A percentile compares a stretch with the other conserved stretches of the same genome.
Evolutionary conservation across 2,113 vertebrate genomes (phyloP).

Genomic region (Sigmodon hispidus): DNA sequence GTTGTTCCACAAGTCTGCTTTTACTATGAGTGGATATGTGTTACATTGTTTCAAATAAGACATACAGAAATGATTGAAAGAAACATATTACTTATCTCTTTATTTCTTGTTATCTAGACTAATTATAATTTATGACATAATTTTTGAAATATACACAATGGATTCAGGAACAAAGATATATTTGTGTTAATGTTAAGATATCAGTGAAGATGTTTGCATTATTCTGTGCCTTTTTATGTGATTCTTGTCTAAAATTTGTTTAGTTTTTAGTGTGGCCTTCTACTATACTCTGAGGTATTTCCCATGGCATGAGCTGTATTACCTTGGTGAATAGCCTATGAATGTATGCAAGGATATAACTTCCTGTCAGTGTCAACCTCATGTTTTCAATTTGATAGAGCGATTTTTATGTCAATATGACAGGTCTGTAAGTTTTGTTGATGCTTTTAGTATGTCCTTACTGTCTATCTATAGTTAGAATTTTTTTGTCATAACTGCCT

Average conservation of each 20-base stretch:
- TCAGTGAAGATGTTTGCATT: not conserved
- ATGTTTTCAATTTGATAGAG: not conserved
- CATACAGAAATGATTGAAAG: not conserved
- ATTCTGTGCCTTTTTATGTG: not conserved
- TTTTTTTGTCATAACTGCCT: no score
- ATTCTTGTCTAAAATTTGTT: not conserved
- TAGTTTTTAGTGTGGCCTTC: not conserved
- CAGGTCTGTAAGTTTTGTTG: not conserved
- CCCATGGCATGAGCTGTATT: not conserved
- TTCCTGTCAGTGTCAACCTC: not conserved
- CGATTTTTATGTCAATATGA: not conserved
- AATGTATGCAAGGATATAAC: not conserved
- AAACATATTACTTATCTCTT: not conserved
- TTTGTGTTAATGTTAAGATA: constrained; percentile 6
- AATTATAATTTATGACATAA: not conserved
- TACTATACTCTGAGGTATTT: not conserved
- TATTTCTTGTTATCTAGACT: not conserved
- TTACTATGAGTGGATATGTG: not conserved
- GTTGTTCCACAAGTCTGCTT: no score
- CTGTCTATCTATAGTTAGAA: no score
- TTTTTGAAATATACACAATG: not conserved
- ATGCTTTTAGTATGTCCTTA: not conserved
- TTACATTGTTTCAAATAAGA: not conserved
- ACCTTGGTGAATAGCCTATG: not conserved
- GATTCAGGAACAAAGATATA: not conserved